phyloP scores from a whole-genome alignment of 2,113 vertebrate genomes.

The Boulengeromyrus knoepffleri region DNA sequence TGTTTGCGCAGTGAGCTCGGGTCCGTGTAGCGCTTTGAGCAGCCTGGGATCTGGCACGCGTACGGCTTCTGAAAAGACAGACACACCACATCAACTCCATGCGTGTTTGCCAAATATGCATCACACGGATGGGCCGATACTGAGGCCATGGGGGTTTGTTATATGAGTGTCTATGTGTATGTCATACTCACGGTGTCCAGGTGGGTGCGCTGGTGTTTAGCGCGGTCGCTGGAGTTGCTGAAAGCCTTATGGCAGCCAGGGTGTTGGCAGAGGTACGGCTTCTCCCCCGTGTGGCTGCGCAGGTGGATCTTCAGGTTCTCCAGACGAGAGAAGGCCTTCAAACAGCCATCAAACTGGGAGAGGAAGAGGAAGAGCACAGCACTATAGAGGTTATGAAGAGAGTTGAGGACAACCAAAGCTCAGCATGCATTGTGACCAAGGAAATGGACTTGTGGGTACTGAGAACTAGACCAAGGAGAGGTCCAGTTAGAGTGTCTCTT shows the following conservation, averaged over 20 bases:
- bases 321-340: constrained; percentile 90
- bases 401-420: background rate
- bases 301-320: constrained; percentile 98
- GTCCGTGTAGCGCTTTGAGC: constrained; percentile 90
- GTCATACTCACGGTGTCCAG: constrained; percentile 53
- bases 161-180: background rate
- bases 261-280: constrained; percentile 87
- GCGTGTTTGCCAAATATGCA: background rate
- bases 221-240: constrained; percentile 96
- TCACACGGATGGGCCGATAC: background rate
- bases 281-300: constrained; percentile 92
- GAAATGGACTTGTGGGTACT: background rate
- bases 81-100: background rate
- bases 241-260: constrained; percentile 91
- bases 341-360: constrained; percentile 83
- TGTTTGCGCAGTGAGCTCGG: constrained; percentile 96
- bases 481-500: background rate
- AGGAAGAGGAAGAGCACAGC: background rate
- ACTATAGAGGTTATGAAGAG: background rate
- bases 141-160: no score
- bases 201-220: constrained; percentile 96
- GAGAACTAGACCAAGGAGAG: background rate
- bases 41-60: constrained; percentile 89
- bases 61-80: constrained; percentile 84
- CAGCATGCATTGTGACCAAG: background rate